Base-by-base conservation (phyloP, 1,140 invertebrate species). In the Drosophila parvula region DNA sequence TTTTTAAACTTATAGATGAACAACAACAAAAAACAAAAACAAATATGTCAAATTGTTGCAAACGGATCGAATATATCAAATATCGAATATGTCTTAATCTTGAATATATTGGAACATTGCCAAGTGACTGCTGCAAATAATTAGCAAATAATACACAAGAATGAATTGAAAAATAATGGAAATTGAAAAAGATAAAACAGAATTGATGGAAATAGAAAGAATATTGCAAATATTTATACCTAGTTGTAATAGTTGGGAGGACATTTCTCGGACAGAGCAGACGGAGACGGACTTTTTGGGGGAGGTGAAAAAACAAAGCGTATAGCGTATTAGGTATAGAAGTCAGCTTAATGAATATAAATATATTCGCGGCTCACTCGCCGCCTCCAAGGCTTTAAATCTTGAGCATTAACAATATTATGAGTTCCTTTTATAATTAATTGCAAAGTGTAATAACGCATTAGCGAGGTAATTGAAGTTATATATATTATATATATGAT, bases 351-450 rank as follows among this genome's bases (percentile, higher is more conserved):
- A 84, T 75, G 74, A 69, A 38, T 55, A 45, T 75, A 48, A 28
- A 28, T 27, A 27, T 48, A 78, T 60, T 63, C 22, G 38, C 56
- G 61, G 61, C 38, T 63, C 61, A 27, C 40, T n/a, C 30, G 59
- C 71, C 74, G 81, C 80, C 82, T 86, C 70, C 60, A 86, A 86
- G 79, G 83, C 83, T 83, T 84, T 88, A 74, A 90, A 81, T 89
- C 85, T 90, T 90, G 82, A 79, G 78, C 85, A 89, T 89, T 81
- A 89, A 90, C 74, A 81, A 88, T 79, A 85, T 78, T 79, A 79
- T 79, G 75, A 78, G 77, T 79, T 79, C 77, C 77, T 79, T 79
- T 79, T 79, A 79, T 74, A 67, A 73, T 57, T 79, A 79, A 76
- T 75, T 68, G 63, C 34, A 74, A 55, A 47, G 53, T 43, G 75